phyloP scores from a whole-genome alignment of 2,113 vertebrate species.

The Oreamnos americanus region DNA sequence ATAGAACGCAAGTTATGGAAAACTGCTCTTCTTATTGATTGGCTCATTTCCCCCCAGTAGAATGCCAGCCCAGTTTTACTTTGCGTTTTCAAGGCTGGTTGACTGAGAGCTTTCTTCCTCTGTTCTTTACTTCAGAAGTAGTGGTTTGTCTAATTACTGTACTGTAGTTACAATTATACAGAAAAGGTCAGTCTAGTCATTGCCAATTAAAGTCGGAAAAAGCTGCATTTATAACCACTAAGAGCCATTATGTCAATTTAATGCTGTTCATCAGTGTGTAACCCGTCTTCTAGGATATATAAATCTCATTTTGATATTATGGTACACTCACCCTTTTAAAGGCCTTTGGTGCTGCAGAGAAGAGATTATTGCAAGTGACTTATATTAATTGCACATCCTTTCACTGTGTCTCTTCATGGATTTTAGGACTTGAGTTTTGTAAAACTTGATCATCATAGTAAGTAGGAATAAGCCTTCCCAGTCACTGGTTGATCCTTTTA shows the following conservation, averaged over 20 bases:
- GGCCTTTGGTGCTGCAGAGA: conserved; percentile 66
- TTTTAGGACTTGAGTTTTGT: conserved; percentile 61
- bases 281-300: conserved; percentile 67
- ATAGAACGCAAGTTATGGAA: background rate
- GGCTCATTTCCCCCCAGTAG: background rate
- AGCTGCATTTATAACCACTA: conserved; percentile 73
- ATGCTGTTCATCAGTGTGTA: conserved; percentile 73
- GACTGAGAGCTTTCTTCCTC: conserved; percentile 42
- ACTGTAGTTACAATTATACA: conserved; percentile 77
- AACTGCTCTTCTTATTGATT: background rate
- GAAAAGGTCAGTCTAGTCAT: conserved; percentile 82
- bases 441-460: conserved; percentile 49
- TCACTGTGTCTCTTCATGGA: conserved; percentile 47
- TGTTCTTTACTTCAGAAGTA: conserved; percentile 62
- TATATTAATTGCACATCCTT: conserved; percentile 70
- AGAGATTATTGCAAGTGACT: conserved; percentile 71
- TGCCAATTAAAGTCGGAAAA: conserved; percentile 80
- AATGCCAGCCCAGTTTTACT: conserved; percentile 17
- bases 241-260: conserved; percentile 79
- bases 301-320: conserved; percentile 74
- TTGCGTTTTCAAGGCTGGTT: conserved; percentile 34
- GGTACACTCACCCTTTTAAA: conserved; percentile 60
- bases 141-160: conserved; percentile 78
- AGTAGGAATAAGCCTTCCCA: conserved; percentile 44
- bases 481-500: background rate